phyloP scores from a whole-genome alignment of 1,140 invertebrate genomes.

The Brachionus asplanchnoidis region DNA sequence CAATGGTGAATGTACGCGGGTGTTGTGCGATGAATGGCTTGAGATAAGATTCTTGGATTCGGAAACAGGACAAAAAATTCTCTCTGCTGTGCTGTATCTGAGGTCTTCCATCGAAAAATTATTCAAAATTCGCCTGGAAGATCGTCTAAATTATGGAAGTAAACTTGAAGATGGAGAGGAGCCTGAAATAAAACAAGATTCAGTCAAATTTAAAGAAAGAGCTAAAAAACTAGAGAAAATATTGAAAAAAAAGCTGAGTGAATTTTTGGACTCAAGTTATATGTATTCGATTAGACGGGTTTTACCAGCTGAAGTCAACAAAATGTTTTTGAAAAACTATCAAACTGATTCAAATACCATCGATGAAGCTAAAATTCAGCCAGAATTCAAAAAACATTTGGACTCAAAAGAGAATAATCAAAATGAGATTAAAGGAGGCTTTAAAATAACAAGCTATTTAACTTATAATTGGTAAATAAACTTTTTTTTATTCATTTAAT shows the following conservation, averaged over 20 bases:
- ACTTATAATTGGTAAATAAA: slow-evolving; percentile 71
- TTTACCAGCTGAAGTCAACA: slow-evolving; percentile 77
- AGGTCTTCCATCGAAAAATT: slow-evolving; percentile 69
- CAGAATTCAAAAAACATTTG: slow-evolving; percentile 8
- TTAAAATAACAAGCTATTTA: slow-evolving; percentile 73
- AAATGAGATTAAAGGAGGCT: slow-evolving; percentile 72
- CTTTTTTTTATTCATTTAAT: too few relatives aligned
- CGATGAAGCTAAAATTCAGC: neutral
- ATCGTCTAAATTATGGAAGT: slow-evolving; percentile 60
- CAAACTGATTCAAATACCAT: neutral
- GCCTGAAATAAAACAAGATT: neutral
- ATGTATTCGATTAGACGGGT: slow-evolving; percentile 77
- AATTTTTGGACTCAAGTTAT: slow-evolving; percentile 71
- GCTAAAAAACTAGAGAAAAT: slow-evolving; percentile 46
- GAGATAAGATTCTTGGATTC: slow-evolving; percentile 72
- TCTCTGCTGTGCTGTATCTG: slow-evolving; percentile 69
- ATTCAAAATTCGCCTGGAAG: slow-evolving; percentile 53
- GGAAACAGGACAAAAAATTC: slow-evolving; percentile 68
- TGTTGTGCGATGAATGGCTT: slow-evolving; percentile 84
- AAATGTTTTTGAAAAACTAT: slow-evolving; percentile 63
- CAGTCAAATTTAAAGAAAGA: neutral
- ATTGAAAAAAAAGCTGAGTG: slow-evolving; percentile 63
- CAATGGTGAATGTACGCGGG: slow-evolving; percentile 51
- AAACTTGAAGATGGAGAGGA: neutral
- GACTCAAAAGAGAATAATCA: slow-evolving; percentile 44